Evolutionary conservation across 2,888 invertebrate genomes (phyloP), one percentile per base, ranked within the genome.

Genomic region (Torymus texanus): DNA sequence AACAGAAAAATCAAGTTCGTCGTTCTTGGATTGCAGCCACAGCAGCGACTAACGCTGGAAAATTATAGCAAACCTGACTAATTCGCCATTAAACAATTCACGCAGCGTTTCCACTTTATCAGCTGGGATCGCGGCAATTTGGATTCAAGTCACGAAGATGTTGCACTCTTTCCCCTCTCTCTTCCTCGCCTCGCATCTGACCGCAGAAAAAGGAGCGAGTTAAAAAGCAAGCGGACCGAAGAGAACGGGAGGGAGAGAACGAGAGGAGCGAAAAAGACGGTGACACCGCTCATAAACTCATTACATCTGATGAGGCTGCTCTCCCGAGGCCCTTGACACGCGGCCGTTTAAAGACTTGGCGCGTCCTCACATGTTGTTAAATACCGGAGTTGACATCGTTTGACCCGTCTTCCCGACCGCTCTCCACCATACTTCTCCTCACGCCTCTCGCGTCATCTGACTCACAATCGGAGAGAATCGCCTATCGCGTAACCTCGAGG

Each of bases 321-420:
- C 41, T 41, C 41, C 41, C 83, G 85, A 85, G 85, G 86, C 87
- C 85, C 87, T 85, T 85, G 86, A 86, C 86, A 85, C 83, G 83
- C 12, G 41, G 41, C 41, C 41, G 83, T 80, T 84, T 83, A 62
- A 80, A 84, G 81, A 84, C 83, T 82, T 81, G 79, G 73, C 82
- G 81, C 82, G 82, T 81, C 82, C 84, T 81, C 83, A 85, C 80
- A 83, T 87, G 88, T 88, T 86, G 87, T 87, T 89, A 88, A 88
- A 89, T 89, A 88, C 86, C 83, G 83, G 85, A 88, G 86, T 89
- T 89, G 88, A 89, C 89, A 89, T 87, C 87, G 84, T 87, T 89
- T 89, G 86, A 89, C 89, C 88, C 85, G 87, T 86, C 88, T 87
- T 87, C 85, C 88, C 87, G 85, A 83, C 61, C 58, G 41, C 18